Conservation (phyloP, 2,888 invertebrate genomes). For the Zhuqinia jingwanae region DNA sequence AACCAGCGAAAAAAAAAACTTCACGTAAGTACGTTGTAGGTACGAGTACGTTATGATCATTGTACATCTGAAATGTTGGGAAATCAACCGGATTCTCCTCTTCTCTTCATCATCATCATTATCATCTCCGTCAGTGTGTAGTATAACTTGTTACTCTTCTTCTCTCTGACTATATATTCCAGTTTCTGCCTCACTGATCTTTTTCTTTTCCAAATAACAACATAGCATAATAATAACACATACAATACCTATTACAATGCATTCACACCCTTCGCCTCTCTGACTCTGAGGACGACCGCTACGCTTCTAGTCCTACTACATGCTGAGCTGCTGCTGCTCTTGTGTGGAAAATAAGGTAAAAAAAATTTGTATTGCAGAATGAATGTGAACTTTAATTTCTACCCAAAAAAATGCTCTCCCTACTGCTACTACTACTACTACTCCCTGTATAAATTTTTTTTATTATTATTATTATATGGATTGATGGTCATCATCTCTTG, state of each 20-base stretch:
- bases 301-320: too few species aligned
- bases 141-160: conserved; percentile 53
- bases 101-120: neutral
- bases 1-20: neutral
- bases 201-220: conserved; percentile 8
- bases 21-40: neutral
- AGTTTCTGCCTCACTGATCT: conserved; percentile 39
- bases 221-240: too few species aligned
- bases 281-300: neutral
- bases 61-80: conserved; percentile 25
- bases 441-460: too few species aligned
- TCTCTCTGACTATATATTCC: neutral
- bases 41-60: neutral
- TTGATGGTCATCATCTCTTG: too few species aligned
- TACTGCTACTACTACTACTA: too few species aligned
- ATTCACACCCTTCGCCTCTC: conserved; percentile 27
- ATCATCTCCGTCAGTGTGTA: too few species aligned
- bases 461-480: too few species aligned
- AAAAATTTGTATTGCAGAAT: conserved; percentile 4
- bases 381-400: too few species aligned
- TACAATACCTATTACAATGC: neutral
- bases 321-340: neutral
- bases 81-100: conserved; percentile 48
- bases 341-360: conserved; percentile 16
- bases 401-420: too few species aligned